Percentiles rank a stretch among this genome's conserved stretches.
These are phyloP conservation scores for Limnothrissa miodon DNA, from an alignment of 2,113 vertebrate genomes.

Conservation along the genomic window DNA sequence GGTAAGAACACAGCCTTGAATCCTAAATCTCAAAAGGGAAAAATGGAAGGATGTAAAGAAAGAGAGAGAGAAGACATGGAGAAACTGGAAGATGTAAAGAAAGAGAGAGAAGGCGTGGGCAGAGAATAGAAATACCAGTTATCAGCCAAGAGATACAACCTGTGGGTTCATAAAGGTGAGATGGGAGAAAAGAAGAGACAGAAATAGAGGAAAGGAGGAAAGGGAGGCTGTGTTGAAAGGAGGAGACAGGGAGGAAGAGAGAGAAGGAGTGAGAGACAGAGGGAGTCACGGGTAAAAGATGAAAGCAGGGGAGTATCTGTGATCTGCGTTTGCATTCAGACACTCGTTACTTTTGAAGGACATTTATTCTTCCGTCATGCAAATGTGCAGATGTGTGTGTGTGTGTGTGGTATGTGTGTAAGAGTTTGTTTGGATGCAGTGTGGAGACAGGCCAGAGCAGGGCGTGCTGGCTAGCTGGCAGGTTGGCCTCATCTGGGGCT, in stretches of 20 bases:
- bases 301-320: not conserved
- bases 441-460: not conserved
- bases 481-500: not conserved
- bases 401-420: not conserved
- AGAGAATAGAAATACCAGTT: constrained; percentile 14
- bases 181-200: constrained; percentile 26
- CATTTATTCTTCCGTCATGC: not conserved
- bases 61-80: constrained; percentile 19
- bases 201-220: constrained; percentile 12
- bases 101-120: constrained; percentile 1
- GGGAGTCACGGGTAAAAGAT: not conserved
- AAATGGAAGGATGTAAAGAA: not conserved
- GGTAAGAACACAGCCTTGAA: no score
- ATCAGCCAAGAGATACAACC: constrained; percentile 1
- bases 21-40: not conserved
- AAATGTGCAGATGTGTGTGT: not conserved
- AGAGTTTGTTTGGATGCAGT: not conserved
- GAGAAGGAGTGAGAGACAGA: not conserved
- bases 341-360: not conserved
- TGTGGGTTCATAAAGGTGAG: not conserved
- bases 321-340: not conserved
- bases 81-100: constrained; percentile 4
- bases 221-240: constrained; percentile 24
- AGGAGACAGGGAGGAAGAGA: constrained; percentile 22
- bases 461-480: no score